Base-by-base conservation (phyloP, 2,888 invertebrate genomes). In the Celastrina argiolus region DNA sequence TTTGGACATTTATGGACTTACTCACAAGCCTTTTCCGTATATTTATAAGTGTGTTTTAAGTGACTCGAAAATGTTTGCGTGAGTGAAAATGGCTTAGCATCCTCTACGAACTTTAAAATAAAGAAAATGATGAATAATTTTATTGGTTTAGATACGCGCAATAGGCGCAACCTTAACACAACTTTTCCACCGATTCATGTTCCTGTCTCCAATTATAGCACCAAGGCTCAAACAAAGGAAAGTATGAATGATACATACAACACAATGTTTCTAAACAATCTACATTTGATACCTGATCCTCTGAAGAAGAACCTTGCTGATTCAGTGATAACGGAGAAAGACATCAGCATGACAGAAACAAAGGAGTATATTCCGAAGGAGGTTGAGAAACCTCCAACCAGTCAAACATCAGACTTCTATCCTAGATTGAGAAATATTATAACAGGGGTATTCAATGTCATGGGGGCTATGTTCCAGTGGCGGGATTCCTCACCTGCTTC, bases 291-390 rank as follows among this genome's bases (percentile, higher is more conserved):
- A 65, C 83, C 87, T 0, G 87, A 88, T 73, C 84, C 87, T 2
- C 69, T 90, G 66, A 82, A 81, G 74, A 89, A 88, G 74, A 88
- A 88, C 75, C 75, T 90, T 61, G 90, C 87, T 1, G 90, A 90
- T 66, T 80, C 84, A 0, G 76, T 87, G 12, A 80, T 82, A 42
- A 79, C 77, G 68, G 73, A 71, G 67, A 74, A 71, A 64, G 71
- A 68, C 59, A 74, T 69, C 66, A 72, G 69, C 28, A 72, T 70
- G 68, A 64, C 69, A 31, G 69, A 70, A 42, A 70, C 65, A 68
- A 72, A 69, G 63, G 71, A 70, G 66, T 66, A 58, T 41, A 64
- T 28, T 65, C 69, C 64, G 31, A 64, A 68, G 56, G 64, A 66
- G 58, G 28, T 65, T 34, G 51, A 71, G 51, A 63, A 59, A 31